phyloP scores from a whole-genome alignment of 2,113 vertebrate genomes.

The Oryzias javanicus region DNA sequence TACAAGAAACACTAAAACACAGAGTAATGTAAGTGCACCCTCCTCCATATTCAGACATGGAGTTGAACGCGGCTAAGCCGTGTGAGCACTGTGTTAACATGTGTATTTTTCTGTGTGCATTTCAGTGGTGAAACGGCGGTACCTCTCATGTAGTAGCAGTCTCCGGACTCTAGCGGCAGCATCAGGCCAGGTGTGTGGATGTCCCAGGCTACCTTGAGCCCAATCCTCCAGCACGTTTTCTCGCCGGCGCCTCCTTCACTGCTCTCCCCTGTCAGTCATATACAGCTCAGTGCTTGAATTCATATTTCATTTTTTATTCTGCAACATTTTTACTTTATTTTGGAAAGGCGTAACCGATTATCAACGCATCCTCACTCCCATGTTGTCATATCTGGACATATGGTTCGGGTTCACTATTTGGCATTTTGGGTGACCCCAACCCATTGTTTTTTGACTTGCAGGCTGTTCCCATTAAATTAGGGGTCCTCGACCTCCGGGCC shows the following conservation, averaged over 20 bases:
- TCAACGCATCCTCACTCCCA: too few species aligned
- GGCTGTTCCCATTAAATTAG: too few species aligned
- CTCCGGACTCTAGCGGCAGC: slow-evolving; percentile 89
- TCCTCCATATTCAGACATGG: slow-evolving; percentile 38
- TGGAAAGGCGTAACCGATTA: too few species aligned
- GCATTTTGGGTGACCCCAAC: too few species aligned
- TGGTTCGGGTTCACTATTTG: too few species aligned
- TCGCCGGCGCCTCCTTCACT: slow-evolving; percentile 78
- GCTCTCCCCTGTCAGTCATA: slow-evolving; percentile 65
- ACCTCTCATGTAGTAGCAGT: slow-evolving; percentile 88
- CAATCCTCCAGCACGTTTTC: slow-evolving; percentile 85
- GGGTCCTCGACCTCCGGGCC: too few species aligned
- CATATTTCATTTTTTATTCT: too few species aligned
- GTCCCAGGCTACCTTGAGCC: slow-evolving; percentile 96
- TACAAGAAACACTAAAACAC: slow-evolving; percentile 44
- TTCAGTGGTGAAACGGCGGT: slow-evolving; percentile 25
- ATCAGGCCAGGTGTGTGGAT: slow-evolving; percentile 93
- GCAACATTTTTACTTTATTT: too few species aligned
- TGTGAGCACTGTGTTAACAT: slow-evolving; percentile 31
- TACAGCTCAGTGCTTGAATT: slow-evolving; percentile 24
- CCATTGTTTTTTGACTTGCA: too few species aligned
- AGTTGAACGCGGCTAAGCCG: slow-evolving; percentile 10
- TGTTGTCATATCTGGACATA: too few species aligned
- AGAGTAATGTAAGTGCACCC: slow-evolving; percentile 37
- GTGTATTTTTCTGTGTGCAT: slow-evolving; percentile 13